A percentile compares a stretch with the other conserved stretches of the same genome.
Conservation (phyloP, 2,113 vertebrate genomes). For the Syngnathus scovelli region DNA sequence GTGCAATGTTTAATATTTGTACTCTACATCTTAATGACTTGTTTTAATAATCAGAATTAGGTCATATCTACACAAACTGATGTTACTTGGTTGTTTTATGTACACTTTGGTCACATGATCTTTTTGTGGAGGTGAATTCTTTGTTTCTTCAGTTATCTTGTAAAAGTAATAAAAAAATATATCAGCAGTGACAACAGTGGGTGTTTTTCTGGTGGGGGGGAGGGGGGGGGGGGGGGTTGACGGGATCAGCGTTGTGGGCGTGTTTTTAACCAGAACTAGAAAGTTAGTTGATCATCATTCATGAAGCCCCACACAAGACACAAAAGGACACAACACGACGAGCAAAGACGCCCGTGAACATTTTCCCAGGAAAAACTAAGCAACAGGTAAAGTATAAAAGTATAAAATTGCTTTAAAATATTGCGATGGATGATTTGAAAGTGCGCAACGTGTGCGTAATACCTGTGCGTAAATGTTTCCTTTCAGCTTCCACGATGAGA, state of each 20-base stretch:
- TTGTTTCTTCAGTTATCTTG: constrained; percentile 18
- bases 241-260: constrained; percentile 62
- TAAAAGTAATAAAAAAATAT: constrained; percentile 61
- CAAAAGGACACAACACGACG: constrained; percentile 20
- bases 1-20: constrained; percentile 4
- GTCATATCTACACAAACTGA: background rate
- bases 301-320: constrained; percentile 24
- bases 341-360: constrained; percentile 46
- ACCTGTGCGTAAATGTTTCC: constrained; percentile 34
- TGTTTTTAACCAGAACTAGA: constrained; percentile 55
- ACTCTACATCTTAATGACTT: constrained; percentile 17
- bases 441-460: constrained; percentile 27
- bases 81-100: constrained; percentile 12
- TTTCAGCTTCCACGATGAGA: constrained; percentile 69
- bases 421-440: background rate
- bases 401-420: background rate
- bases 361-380: background rate
- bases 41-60: background rate
- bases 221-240: background rate
- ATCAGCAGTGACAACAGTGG: constrained; percentile 52
- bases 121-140: background rate
- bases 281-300: constrained; percentile 22
- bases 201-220: background rate
- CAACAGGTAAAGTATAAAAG: constrained; percentile 39
- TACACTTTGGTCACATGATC: background rate